Conservation (phyloP, 2,113 vertebrate species). For the Ochotona princeps region DNA sequence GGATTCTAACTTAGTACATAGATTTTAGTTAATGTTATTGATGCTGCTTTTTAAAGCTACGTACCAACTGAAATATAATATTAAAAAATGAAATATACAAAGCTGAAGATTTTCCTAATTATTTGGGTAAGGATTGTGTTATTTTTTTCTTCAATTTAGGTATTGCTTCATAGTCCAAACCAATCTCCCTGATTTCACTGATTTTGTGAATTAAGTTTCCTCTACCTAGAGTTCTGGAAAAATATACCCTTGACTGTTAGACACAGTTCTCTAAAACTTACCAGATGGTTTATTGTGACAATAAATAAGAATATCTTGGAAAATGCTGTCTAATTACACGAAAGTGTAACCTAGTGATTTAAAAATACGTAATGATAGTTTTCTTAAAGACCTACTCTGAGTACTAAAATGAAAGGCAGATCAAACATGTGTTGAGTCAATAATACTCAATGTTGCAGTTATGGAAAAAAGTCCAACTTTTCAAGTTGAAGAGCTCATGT, state of each 20-base stretch:
- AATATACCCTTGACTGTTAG: not conserved
- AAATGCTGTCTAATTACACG: slow-evolving; percentile 32
- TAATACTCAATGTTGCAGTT: not conserved
- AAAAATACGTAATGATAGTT: not conserved
- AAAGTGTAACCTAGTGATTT: slow-evolving; percentile 10
- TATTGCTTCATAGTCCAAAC: slow-evolving; percentile 26
- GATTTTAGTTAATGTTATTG: not conserved
- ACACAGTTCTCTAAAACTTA: slow-evolving; percentile 43
- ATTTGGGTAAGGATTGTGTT: not conserved
- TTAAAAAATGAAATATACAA: not conserved
- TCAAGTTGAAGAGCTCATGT: not conserved
- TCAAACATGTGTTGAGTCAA: not conserved
- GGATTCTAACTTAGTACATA: not conserved
- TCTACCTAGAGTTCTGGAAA: slow-evolving; percentile 18
- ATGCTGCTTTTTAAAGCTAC: not conserved
- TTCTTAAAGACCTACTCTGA: not conserved
- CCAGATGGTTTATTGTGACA: slow-evolving; percentile 44
- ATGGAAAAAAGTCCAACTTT: not conserved
- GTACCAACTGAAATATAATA: slow-evolving; percentile 12
- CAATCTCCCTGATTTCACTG: slow-evolving; percentile 41
- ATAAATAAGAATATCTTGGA: slow-evolving; percentile 22
- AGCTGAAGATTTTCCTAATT: not conserved
- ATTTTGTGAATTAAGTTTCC: slow-evolving; percentile 40
- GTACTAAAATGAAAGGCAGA: not conserved
- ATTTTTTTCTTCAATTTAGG: not conserved